Percentiles rank a stretch among this genome's conserved stretches.
These are phyloP conservation scores for Subanguina moxae DNA, from an alignment of 1,140 invertebrate genomes.

Conservation along the genomic window DNA sequence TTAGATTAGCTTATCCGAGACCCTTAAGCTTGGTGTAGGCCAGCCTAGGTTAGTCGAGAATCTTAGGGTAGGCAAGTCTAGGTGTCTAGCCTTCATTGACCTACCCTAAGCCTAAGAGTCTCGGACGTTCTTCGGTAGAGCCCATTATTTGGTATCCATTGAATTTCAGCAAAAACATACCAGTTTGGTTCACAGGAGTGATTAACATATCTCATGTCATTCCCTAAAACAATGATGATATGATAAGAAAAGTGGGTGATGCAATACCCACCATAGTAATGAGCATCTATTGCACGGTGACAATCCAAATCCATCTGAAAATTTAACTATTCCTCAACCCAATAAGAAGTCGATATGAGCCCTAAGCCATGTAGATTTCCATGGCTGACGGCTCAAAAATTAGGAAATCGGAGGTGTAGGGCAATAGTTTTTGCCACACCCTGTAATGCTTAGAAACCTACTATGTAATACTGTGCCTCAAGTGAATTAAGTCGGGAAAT, in stretches of 20 bases:
- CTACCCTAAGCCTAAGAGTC: not conserved
- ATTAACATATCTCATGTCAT: constrained; percentile 36
- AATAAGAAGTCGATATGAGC: no score
- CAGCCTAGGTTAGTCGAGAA: no score
- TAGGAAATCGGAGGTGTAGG: no score
- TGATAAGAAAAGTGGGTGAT: no score
- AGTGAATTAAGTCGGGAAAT: constrained; percentile 18
- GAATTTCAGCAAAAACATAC: not conserved
- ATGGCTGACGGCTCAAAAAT: no score
- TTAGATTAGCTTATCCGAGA: no score
- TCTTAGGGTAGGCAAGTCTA: no score
- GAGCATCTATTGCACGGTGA: constrained; percentile 20
- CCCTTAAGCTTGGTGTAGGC: no score
- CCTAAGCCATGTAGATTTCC: no score
- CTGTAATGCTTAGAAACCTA: not conserved
- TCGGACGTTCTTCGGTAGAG: not conserved
- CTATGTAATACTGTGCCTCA: constrained; percentile 31
- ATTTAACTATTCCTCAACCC: not conserved
- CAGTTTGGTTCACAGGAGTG: constrained; percentile 30
- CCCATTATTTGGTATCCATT: not conserved
- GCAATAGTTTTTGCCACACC: no score
- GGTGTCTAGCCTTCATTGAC: not conserved
- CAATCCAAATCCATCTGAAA: constrained; percentile 28
- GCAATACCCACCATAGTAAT: constrained; percentile 21
- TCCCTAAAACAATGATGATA: not conserved